Evolutionary conservation across 2,888 invertebrate genomes (phyloP), one percentile per base, ranked within the genome.

Genomic region (Seira sanloemensis): DNA sequence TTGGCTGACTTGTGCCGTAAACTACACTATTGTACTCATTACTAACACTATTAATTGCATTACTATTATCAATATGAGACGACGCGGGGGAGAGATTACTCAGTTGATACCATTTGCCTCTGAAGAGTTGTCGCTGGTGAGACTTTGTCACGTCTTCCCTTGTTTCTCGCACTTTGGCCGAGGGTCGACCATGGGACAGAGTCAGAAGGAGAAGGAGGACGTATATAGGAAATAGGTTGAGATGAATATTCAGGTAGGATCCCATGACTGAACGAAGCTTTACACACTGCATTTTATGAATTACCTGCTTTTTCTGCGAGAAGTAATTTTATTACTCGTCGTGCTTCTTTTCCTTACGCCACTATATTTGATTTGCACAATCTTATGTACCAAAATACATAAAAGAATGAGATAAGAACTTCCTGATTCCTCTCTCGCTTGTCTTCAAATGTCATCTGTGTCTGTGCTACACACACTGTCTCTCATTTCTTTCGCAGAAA

Each of bases 161-260:
- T 18, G 84, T 84, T 78, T 85, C 85, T 79, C 75, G 69, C 72
- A 86, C 86, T 76, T 86, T 82, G 24, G 84, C 83, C 16, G 87
- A 86, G n/a, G 87, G 87, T 73, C 87, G 73, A n/a, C 87, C 87
- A 69, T 87, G 87, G 27, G 87, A 87, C 75, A 86, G 75, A 46
- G 86, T 85, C 78, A 87, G 85, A 23, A 87, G 84, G n/a, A 87
- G 81, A 18, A 87, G 85, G 65, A 87, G 86, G 24, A 87, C 87
- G 76, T 87, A 87, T 65, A 87, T 78, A 62, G 86, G 87, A 73
- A 83, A 87, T 26, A 87, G 83, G 68, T 86, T 86, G 67, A 86
- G 78, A 65, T 86, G 83, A 77, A 87, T 85, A 62, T 87, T 86
- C 78, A 87, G 76, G 69, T 86, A 86, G 16, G 78, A 86, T 73